Evolutionary conservation across 53 echinoderm and acorn worm species (phyloP), one percentile per base, ranked within the genome.

Genomic region (Henricia sp.): DNA sequence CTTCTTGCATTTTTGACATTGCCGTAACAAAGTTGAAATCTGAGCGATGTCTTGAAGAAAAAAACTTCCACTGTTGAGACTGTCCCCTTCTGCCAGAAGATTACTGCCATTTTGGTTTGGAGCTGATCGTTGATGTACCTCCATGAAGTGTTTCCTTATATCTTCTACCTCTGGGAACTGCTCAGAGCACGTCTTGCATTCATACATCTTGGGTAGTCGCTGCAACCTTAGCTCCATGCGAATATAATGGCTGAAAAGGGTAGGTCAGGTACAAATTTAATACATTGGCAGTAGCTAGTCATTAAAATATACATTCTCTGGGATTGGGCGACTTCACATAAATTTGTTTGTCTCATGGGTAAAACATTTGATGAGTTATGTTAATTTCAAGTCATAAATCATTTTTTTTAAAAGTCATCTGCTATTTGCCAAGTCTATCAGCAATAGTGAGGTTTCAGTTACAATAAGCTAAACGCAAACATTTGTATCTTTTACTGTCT

Each of bases 1-100:
- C 50, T 80, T 80, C 64, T 80, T 80, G 65, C 80, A 80, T 20
- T 80, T 80, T 6, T 63, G 80, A 64, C 80, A 80, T 50, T 80
- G 80, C 20, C 80, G 43, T 32, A 80, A 10, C 32, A 80, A 29
- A 21, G 29, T 80, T 35, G 80, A 63, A 32, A 80, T 43, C 16
- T 60, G 30, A 50, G 80, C 64, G 64, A 80, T 20, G 33, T 80
- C 80, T 16, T 63, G 33, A 6, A 63, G 50, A 30, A 63, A 14
- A 14, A 37, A 41, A 3, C 16, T 28, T 1, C 13, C 48, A 3
- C 3, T 5, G 19, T 64, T 32, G 2, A 64, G 23, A 23, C 32
- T 44, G 23, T 10, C 34, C 3, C 64, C 80, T 37, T 23, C 80
- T 1, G 29, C 3, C 1, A 10, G 32, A 44, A 48, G 63, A n/a